phyloP scores from a whole-genome alignment of 2,888 invertebrate species.

The Drosophila borealis region DNA sequence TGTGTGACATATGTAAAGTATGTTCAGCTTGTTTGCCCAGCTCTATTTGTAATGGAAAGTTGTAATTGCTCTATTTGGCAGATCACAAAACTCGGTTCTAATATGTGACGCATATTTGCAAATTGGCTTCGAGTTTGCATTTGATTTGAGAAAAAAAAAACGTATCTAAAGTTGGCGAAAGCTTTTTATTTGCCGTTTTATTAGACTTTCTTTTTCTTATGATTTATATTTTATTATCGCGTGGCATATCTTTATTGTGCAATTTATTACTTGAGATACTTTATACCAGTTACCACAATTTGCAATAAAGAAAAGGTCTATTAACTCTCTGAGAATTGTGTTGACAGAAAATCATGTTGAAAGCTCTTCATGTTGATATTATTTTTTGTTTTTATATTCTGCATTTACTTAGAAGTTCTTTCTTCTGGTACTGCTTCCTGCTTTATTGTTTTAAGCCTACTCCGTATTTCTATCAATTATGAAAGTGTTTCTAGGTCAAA shows the following conservation, averaged over 20 bases:
- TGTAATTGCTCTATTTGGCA: slow-evolving; percentile 57
- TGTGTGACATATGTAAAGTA: slow-evolving; percentile 26
- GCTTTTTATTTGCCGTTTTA: slow-evolving; percentile 5
- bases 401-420: no score
- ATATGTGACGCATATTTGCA: slow-evolving; percentile 29
- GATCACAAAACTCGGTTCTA: slow-evolving; percentile 3
- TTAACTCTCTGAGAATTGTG: no score
- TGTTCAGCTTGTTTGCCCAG: slow-evolving; percentile 22
- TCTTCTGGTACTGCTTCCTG: no score
- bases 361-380: no score
- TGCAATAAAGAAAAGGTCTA: no score
- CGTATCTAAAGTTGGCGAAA: slow-evolving; percentile 18
- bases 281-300: no score
- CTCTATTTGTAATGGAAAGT: slow-evolving; percentile 49
- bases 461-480: no score
- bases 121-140: slow-evolving; percentile 13
- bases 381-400: no score
- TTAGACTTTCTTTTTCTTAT: background rate
- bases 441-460: no score
- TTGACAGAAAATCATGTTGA: no score
- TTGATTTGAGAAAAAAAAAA: slow-evolving; percentile 13
- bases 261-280: no score
- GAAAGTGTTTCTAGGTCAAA: no score
- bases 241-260: background rate
- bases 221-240: background rate